Evolutionary conservation across 2,888 invertebrate genomes (phyloP), one percentile per base, ranked within the genome.

Genomic region (Monochamus alternatus): DNA sequence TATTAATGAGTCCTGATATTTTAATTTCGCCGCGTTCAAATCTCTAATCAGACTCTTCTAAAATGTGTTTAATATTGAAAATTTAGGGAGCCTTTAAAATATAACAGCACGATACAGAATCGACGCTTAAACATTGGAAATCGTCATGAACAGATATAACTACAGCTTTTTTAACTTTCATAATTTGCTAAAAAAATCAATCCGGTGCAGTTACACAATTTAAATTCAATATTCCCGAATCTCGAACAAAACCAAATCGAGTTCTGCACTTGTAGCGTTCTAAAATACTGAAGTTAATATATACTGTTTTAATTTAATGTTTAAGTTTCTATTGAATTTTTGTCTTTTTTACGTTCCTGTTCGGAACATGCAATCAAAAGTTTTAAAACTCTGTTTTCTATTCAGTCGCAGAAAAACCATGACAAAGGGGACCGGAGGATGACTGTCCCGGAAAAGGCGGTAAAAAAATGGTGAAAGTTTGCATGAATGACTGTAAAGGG

Each of bases 381-480:
- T 52, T 71, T 60, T 14, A 51, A 71, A 62, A 62, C 47, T 71
- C 43, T 62, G 47, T 62, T 63, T 71, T 38, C 32, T 51, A 44
- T 62, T 63, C 52, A 47, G 52, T 30, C 32, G 14, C 44, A 71
- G 55, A 22, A 44, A 44, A 71, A 62, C 62, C 38, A 62, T 69
- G 69, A 47, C 59, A n/a, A 12, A 60, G 47, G 59, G 43, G 59
- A 31, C 51, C 22, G 12, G 14, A 31, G 32, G 66, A 31, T 32
- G 66, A 67, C 32, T 67, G 32, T 7, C 38, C 38, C 55, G 52
- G 52, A 32, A 67, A 67, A 43, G 69, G 32, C 58, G 10, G 31
- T 68, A 59, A 60, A 69, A 69, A 69, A 43, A 38, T 62, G 12
- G 47, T 69, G 32, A 58, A 65, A 64, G 66, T 22, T 73, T 43